These are phyloP conservation scores for Nibea coibor DNA, from an alignment of 2,113 vertebrate species.

Conservation along the genomic window DNA sequence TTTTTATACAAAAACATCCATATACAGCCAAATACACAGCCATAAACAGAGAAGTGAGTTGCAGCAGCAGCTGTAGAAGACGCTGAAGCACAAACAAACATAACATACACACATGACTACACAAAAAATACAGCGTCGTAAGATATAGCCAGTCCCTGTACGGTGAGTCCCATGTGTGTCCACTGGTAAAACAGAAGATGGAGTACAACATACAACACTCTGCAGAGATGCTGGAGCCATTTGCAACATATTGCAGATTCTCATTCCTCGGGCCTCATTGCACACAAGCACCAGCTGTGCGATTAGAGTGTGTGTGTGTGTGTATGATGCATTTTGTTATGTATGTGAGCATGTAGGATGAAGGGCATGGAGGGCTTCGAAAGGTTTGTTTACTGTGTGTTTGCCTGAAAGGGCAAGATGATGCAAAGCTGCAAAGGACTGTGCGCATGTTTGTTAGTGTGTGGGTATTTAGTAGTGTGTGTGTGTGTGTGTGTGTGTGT, in stretches of 20 bases:
- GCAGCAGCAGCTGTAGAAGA: neutral
- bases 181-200: slow-evolving; percentile 24
- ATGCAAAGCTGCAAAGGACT: slow-evolving; percentile 37
- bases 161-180: slow-evolving; percentile 22
- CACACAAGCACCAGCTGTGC: slow-evolving; percentile 64
- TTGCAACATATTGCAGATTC: slow-evolving; percentile 58
- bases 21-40: neutral
- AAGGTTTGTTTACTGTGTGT: slow-evolving; percentile 39
- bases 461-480: slow-evolving; percentile 5
- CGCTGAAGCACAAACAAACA: neutral
- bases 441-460: slow-evolving; percentile 6
- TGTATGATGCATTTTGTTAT: slow-evolving; percentile 10
- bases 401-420: slow-evolving; percentile 23
- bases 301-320: neutral
- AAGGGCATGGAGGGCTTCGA: slow-evolving; percentile 24
- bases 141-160: neutral
- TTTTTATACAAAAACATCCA: neutral
- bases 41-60: neutral
- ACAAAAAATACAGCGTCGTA: slow-evolving; percentile 13
- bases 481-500: neutral
- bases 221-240: slow-evolving; percentile 42
- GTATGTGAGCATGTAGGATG: slow-evolving; percentile 40
- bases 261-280: slow-evolving; percentile 58
- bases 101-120: neutral
- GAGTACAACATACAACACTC: slow-evolving; percentile 33